Percentiles rank a stretch among this genome's conserved stretches.
phyloP scores from a whole-genome alignment of 1,140 invertebrate genomes.

The Oryctes rhinoceros region DNA sequence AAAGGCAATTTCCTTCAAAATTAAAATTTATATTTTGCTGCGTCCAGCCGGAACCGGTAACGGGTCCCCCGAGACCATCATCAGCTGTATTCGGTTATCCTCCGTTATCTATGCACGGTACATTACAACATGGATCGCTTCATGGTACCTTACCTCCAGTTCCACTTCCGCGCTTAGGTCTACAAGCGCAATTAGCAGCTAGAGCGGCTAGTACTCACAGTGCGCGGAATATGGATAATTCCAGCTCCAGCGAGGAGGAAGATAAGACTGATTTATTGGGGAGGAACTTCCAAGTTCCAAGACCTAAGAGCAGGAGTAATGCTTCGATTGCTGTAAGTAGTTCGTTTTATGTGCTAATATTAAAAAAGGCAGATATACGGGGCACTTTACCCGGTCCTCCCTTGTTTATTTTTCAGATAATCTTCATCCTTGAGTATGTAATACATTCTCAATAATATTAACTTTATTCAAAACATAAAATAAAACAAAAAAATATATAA shows the following conservation, averaged over 20 bases:
- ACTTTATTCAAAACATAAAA: too few species aligned
- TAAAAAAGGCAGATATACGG: too few species aligned
- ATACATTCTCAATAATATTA: too few species aligned
- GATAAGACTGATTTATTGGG: constrained; percentile 78
- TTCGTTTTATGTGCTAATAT: not conserved
- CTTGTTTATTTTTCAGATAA: too few species aligned
- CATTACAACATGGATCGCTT: constrained; percentile 62
- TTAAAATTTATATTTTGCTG: not conserved
- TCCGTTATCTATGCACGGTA: constrained; percentile 59
- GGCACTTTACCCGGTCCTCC: too few species aligned
- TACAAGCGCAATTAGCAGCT: constrained; percentile 60
- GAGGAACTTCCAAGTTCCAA: constrained; percentile 73
- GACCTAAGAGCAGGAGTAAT: constrained; percentile 79
- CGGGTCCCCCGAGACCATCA: constrained; percentile 77
- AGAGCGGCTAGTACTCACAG: constrained; percentile 63
- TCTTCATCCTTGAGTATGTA: too few species aligned
- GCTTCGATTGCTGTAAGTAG: constrained; percentile 73
- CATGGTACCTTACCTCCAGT: constrained; percentile 75
- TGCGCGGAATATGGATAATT: constrained; percentile 65
- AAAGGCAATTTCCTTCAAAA: not conserved
- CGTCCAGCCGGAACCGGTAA: constrained; percentile 70
- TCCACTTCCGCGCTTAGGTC: constrained; percentile 72
- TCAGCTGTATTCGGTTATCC: constrained; percentile 84
- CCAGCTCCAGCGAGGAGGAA: constrained; percentile 73
- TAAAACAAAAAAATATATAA: too few species aligned